A percentile compares a stretch with the other conserved stretches of the same genome.
Conservation (phyloP, 1,140 invertebrate species). For the Alviniconcha marisindica region DNA sequence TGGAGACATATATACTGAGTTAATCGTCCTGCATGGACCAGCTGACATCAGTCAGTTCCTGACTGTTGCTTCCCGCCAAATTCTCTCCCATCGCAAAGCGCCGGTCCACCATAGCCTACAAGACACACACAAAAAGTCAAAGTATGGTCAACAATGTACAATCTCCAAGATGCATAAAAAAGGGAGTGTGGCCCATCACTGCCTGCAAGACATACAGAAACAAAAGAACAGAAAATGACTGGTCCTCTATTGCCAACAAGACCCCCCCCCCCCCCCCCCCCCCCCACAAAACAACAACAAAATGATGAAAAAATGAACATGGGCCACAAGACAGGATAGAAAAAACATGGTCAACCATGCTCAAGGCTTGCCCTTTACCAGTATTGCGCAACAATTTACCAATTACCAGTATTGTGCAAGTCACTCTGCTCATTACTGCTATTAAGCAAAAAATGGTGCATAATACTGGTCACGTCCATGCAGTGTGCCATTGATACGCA, state of each 20-base stretch:
- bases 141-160: not conserved
- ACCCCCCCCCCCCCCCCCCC: not conserved
- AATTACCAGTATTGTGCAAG: too few relatives aligned
- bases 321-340: too few relatives aligned
- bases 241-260: not conserved
- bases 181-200: not conserved
- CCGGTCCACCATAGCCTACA: conserved; percentile 55
- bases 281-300: not conserved
- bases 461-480: too few relatives aligned
- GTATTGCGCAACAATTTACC: too few relatives aligned
- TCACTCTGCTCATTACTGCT: too few relatives aligned
- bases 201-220: not conserved
- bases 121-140: conserved; percentile 8
- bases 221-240: not conserved
- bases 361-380: too few relatives aligned
- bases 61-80: conserved; percentile 34
- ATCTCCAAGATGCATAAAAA: not conserved
- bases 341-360: not conserved
- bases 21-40: conserved; percentile 57
- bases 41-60: conserved; percentile 49
- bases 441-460: too few relatives aligned
- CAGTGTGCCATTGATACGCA: too few relatives aligned
- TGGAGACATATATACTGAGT: too few relatives aligned
- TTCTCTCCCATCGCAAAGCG: conserved; percentile 59
- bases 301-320: not conserved